A percentile compares a stretch with the other conserved stretches of the same genome.
Conservation (phyloP, 2,113 vertebrate genomes). For the Lepidiolamprologus cunningtoni region DNA sequence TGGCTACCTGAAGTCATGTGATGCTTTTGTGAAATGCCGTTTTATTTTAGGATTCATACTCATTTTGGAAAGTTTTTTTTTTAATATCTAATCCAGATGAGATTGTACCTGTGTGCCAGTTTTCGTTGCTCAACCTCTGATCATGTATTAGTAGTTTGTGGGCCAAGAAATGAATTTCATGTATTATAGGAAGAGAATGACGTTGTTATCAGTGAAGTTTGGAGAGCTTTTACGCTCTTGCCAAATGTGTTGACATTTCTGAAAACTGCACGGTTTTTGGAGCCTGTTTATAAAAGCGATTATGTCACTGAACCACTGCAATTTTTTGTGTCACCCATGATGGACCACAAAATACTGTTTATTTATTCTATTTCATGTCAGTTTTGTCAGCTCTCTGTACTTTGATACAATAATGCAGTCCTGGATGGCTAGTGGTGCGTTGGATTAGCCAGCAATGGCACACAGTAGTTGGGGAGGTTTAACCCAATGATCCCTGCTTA, state of each 20-base stretch:
- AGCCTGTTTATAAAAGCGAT: background rate
- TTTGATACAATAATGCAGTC: background rate
- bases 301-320: background rate
- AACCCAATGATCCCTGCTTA: slow-evolving; percentile 55
- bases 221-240: background rate
- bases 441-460: slow-evolving; percentile 36
- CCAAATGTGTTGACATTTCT: background rate
- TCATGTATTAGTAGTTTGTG: background rate
- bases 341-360: background rate
- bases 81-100: background rate
- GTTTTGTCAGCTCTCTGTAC: background rate
- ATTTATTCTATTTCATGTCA: background rate
- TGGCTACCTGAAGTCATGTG: background rate
- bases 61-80: background rate
- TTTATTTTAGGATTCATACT: background rate
- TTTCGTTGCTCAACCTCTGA: background rate
- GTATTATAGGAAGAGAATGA: background rate
- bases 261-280: background rate
- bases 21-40: background rate
- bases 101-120: background rate
- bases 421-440: slow-evolving; percentile 1
- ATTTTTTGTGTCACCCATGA: background rate
- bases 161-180: background rate
- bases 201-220: background rate
- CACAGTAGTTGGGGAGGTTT: slow-evolving; percentile 40